Percentiles rank a stretch among this genome's conserved stretches.
Conservation (phyloP, 2,888 invertebrate genomes). For the Folsomia manolachei region DNA sequence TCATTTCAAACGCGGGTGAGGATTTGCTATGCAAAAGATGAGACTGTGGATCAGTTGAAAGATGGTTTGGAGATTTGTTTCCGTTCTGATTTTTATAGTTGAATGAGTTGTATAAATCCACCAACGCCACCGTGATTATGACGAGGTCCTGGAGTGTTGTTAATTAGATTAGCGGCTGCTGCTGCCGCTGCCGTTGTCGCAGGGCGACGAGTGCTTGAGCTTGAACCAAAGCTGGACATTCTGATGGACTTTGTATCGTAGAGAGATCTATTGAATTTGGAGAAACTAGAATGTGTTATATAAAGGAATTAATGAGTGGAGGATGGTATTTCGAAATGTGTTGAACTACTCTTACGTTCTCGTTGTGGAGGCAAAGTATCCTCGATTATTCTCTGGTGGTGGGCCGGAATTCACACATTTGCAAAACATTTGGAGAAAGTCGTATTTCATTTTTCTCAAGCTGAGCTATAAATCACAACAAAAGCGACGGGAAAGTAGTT, state of each 20-base stretch:
- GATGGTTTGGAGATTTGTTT: constrained; percentile 11
- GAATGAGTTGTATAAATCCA: background rate
- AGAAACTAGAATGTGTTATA: constrained; percentile 22
- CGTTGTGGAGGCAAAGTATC: constrained; percentile 38
- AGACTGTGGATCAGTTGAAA: background rate
- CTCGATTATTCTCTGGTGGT: constrained; percentile 34
- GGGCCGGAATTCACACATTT: constrained; percentile 38
- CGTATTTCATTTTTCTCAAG: constrained; percentile 48
- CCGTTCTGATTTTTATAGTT: constrained; percentile 20
- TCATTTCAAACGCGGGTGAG: constrained; percentile 39
- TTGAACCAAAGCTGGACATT: constrained; percentile 47
- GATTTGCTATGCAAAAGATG: constrained; percentile 24
- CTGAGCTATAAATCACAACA: constrained; percentile 36
- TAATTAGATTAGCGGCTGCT: constrained; percentile 23
- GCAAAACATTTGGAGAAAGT: constrained; percentile 34
- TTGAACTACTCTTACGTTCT: constrained; percentile 32
- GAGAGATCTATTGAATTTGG: constrained; percentile 45
- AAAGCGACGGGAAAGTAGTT: too few species aligned
- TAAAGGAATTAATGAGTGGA: constrained; percentile 5
- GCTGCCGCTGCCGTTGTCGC: background rate
- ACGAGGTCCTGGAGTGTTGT: constrained; percentile 17
- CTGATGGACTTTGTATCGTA: constrained; percentile 47
- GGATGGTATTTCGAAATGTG: too few species aligned
- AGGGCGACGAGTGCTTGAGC: constrained; percentile 36
- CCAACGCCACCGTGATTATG: constrained; percentile 7